Percentiles rank a stretch among this genome's conserved stretches.
Conservation (phyloP, 1,140 invertebrate genomes). For the Ptiloglossa arizonensis region DNA sequence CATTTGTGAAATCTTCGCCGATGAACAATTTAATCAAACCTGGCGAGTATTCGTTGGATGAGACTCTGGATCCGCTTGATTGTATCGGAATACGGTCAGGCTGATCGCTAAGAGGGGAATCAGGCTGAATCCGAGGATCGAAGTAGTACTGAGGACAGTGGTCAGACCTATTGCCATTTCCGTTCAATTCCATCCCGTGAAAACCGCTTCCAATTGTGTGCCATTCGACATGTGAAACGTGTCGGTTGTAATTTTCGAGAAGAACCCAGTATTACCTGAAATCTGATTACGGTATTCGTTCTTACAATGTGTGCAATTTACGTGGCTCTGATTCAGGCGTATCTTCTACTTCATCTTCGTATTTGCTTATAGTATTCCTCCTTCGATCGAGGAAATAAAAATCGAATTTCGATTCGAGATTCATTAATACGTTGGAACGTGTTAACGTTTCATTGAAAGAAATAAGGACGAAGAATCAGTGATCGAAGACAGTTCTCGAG, state of each 20-base stretch:
- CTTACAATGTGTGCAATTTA: not conserved
- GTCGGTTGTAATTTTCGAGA: not conserved
- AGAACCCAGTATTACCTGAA: not conserved
- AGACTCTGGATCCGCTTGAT: constrained; percentile 90
- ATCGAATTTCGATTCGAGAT: too few species aligned
- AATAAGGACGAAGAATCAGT: too few species aligned
- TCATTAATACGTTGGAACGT: too few species aligned
- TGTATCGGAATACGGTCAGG: constrained; percentile 91
- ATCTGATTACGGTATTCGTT: not conserved
- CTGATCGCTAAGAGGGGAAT: constrained; percentile 90
- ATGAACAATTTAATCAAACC: constrained; percentile 75
- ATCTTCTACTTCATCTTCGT: too few species aligned
- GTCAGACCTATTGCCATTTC: constrained; percentile 75
- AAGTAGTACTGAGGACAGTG: constrained; percentile 75
- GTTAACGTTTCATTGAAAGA: too few species aligned
- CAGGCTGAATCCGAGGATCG: constrained; percentile 86
- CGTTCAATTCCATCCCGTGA: constrained; percentile 46
- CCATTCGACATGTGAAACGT: constrained; percentile 25
- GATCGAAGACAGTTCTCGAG: too few species aligned
- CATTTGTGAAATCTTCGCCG: not conserved
- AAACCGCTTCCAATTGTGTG: constrained; percentile 31
- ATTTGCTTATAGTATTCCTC: too few species aligned
- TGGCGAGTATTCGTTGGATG: constrained; percentile 86
- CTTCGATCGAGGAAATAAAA: too few species aligned
- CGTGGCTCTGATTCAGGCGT: too few species aligned